Base-by-base conservation (phyloP, 2,888 invertebrate species). In the Parnassius smintheus region DNA sequence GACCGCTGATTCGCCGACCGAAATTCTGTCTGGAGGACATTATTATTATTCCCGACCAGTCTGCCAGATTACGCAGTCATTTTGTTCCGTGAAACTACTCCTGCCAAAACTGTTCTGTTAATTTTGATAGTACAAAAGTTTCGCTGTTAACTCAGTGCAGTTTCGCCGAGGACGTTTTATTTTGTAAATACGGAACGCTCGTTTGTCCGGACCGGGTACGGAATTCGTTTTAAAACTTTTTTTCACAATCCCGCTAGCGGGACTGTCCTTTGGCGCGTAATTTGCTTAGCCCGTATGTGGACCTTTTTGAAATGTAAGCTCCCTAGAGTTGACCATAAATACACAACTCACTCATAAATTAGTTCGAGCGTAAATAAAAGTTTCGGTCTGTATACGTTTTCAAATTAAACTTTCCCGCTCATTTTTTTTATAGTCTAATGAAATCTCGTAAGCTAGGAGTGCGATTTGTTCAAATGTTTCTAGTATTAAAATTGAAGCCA, bases 41-140 rank as follows among this genome's bases (percentile, higher is more conserved):
- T 35, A 35, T 35, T 35, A 35, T 35, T 35, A 35, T 35, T 35
- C 64, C 50, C 62, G 57, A 57, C 65, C 59, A 58, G 58, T 55
- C 63, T 55, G 59, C 61, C 63, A 56, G 49, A 62, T 62, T 62
- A 55, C 64, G 52, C 56, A 67, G 70, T 70, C 68, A 67, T 68
- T 69, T 69, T 65, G 70, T 67, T 67, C 64, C 65, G 65, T 66
- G 65, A 68, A 71, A 68, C 68, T 66, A 68, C 67, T 68, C 66
- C 71, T 71, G 70, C 71, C 69, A 66, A 67, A 62, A 55, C 50
- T 59, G 62, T 62, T 41, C 62, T 55, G 64, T 65, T 67, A 65
- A 68, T 70, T 68, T 67, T 65, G 62, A 67, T 62, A 56, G 59
- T 56, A 45, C 55, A 52, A 63, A 63, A 63, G 59, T 63, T 63